Evolutionary conservation across 92 coral and sea anemone species (phyloP).

Genomic region (Siderastrea siderea): DNA sequence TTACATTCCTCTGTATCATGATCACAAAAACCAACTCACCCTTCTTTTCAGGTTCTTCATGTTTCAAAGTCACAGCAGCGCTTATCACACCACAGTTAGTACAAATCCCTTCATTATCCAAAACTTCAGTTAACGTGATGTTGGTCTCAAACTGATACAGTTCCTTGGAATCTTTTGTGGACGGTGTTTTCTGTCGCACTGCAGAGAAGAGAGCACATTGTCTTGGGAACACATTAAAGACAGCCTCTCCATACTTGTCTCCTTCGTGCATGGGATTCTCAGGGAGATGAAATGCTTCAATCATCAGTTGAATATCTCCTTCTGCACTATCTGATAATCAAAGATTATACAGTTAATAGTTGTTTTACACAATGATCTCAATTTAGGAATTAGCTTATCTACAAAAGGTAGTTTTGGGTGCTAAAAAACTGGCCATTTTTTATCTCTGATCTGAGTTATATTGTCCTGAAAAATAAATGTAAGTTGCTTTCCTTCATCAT

Average conservation of each 20-base stretch:
- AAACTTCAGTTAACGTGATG: slow-evolving; percentile 56
- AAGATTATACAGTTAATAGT: not conserved
- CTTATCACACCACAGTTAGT: slow-evolving; percentile 58
- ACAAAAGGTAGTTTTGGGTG: too few species aligned
- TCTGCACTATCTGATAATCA: slow-evolving; percentile 67
- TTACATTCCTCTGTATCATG: not conserved
- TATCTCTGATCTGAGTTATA: too few species aligned
- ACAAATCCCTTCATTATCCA: slow-evolving; percentile 59
- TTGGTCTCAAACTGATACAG: slow-evolving; percentile 72
- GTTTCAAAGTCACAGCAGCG: slow-evolving; percentile 37
- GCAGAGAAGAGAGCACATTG: slow-evolving; percentile 52
- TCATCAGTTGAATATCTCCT: slow-evolving; percentile 70
- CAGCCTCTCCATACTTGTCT: slow-evolving; percentile 75
- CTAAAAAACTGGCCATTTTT: too few species aligned
- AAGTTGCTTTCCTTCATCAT: too few species aligned
- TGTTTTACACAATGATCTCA: too few species aligned
- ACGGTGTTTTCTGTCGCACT: slow-evolving; percentile 30
- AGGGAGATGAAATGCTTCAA: slow-evolving; percentile 74
- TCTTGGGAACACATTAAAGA: slow-evolving; percentile 70
- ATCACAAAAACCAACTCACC: slow-evolving; percentile 16
- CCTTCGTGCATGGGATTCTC: slow-evolving; percentile 76
- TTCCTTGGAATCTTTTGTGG: slow-evolving; percentile 26
- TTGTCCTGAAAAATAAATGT: too few species aligned
- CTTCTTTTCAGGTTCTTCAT: slow-evolving; percentile 24
- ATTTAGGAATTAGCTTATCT: too few species aligned